phyloP scores from a whole-genome alignment of 2,888 invertebrate genomes.

The Podotricha telesiphe region DNA sequence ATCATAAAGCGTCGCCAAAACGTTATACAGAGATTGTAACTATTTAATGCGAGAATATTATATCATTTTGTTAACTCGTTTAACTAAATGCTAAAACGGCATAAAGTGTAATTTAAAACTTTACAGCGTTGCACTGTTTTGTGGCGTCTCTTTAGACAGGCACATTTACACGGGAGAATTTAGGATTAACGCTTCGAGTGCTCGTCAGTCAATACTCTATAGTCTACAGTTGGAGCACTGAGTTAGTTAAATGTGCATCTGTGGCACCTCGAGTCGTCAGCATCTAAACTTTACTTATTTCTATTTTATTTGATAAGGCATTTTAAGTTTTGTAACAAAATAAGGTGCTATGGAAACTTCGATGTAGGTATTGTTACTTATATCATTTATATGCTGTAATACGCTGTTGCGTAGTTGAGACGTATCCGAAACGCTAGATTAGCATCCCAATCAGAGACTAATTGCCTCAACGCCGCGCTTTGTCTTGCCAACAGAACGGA shows the following conservation, averaged over 20 bases:
- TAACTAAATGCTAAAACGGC: constrained; percentile 16
- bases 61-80: constrained; percentile 39
- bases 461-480: too few species aligned
- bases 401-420: too few species aligned
- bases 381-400: too few species aligned
- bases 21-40: not conserved
- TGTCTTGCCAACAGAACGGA: too few species aligned
- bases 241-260: constrained; percentile 37
- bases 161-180: constrained; percentile 36
- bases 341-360: not conserved
- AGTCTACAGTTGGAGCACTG: constrained; percentile 44
- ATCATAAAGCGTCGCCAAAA: not conserved
- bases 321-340: constrained; percentile 20
- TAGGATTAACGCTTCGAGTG: constrained; percentile 35
- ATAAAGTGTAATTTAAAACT: constrained; percentile 30
- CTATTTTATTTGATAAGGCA: constrained; percentile 35
- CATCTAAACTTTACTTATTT: constrained; percentile 32
- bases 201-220: constrained; percentile 35
- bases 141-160: constrained; percentile 28
- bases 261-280: constrained; percentile 33
- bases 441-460: too few species aligned
- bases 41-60: constrained; percentile 8
- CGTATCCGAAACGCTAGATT: too few species aligned
- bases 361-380: not conserved
- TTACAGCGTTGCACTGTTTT: constrained; percentile 15